These are phyloP conservation scores for Euwallacea fornicatus DNA, from an alignment of 1,140 invertebrate species.

Conservation along the genomic window DNA sequence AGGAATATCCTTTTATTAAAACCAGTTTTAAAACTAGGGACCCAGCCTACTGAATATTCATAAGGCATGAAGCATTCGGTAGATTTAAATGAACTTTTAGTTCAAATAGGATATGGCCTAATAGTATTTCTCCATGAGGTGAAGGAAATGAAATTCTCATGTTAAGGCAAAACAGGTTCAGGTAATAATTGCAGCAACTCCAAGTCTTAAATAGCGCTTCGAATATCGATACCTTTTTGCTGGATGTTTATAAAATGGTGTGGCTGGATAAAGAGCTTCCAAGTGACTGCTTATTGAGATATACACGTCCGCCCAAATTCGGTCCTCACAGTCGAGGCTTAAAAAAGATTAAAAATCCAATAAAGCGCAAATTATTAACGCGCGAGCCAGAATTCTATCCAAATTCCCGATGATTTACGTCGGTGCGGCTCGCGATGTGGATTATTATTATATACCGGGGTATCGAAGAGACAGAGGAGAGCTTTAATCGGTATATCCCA, in stretches of 20 bases:
- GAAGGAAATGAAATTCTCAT: too few relatives aligned
- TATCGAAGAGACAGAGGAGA: constrained; percentile 22
- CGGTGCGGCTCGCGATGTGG: constrained; percentile 11
- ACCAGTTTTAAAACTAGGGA: background rate
- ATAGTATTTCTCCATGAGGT: too few relatives aligned
- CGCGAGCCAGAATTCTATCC: constrained; percentile 26
- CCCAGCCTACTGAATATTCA: background rate
- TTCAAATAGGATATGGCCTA: too few relatives aligned
- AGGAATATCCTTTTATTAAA: constrained; percentile 1
- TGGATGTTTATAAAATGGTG: too few relatives aligned
- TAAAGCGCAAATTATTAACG: constrained; percentile 31
- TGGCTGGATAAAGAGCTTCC: too few relatives aligned
- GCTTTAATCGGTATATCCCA: constrained; percentile 33
- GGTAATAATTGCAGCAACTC: too few relatives aligned
- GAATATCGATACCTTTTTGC: too few relatives aligned
- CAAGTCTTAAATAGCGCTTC: too few relatives aligned
- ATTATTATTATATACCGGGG: constrained; percentile 34
- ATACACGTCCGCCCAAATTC: too few relatives aligned
- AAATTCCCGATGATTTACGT: constrained; percentile 34
- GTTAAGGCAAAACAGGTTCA: too few relatives aligned
- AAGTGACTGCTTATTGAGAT: too few relatives aligned
- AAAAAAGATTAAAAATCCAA: constrained; percentile 37
- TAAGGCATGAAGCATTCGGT: background rate
- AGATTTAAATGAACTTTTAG: background rate
- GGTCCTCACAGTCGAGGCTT: background rate